Evolutionary conservation across 2,888 invertebrate genomes (phyloP), one percentile per base, ranked within the genome.

Genomic region (Seladonia tumulorum): DNA sequence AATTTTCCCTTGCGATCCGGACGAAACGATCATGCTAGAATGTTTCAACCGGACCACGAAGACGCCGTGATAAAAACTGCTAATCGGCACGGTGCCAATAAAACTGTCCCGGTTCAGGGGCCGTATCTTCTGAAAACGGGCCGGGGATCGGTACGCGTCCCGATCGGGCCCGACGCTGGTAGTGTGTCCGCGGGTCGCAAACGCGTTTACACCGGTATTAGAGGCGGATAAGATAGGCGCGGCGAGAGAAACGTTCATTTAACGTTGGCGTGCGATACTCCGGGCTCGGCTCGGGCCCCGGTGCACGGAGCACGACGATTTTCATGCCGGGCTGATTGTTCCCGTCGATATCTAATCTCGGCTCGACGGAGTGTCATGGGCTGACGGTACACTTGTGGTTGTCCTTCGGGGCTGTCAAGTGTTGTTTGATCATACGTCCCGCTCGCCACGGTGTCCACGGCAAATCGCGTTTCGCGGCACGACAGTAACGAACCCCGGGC

Each of bases 311-410:
- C 5, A 25, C 70, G 45, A 45, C 87, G 80, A 87, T 75, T 89
- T 85, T 81, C 82, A 74, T 74, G 70, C 63, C 81, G 75, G 70
- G 87, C 49, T 76, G 81, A 87, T 87, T 80, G 88, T 89, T 88
- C 79, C 81, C 83, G 79, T 82, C 83, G 88, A 89, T 88, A 89
- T 89, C 86, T 89, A 89, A 89, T 89, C 88, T 83, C 47, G 73
- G 60, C 77, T 73, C 25, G 66, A 60, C 80, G 71, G 29, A 74
- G 45, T 74, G 89, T 80, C 85, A 87, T 81, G 79, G 86, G 75
- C 81, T 57, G 87, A 87, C 89, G 82, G 71, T 25, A 85, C 76
- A 35, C 76, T 79, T 83, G 87, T 74, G 84, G 84, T 84, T 88
- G 87, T 88, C 82, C 82, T 75, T 78, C 84, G 84, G 3, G 76